Conservation (phyloP, 2,797 vertebrate genomes). For the Lepus oiostolus region DNA sequence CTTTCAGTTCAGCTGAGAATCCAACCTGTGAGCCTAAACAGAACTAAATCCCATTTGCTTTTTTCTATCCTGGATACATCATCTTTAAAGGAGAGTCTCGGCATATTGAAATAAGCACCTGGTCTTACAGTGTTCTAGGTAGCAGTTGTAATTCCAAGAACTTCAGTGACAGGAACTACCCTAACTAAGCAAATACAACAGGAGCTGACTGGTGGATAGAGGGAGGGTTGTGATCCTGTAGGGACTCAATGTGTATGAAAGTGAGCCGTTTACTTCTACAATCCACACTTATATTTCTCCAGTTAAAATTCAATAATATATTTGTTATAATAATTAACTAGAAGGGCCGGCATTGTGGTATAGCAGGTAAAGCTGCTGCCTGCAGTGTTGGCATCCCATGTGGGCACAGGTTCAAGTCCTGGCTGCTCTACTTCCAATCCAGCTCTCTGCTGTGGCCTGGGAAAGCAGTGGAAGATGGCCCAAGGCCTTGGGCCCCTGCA, state of each 20-base stretch:
- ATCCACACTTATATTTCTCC: background rate
- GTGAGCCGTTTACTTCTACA: constrained; percentile 30
- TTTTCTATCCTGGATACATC: background rate
- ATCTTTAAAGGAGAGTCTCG: constrained; percentile 41
- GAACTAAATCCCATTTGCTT: constrained; percentile 49
- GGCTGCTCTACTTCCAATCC: no score
- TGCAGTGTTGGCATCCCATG: no score
- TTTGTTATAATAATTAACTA: constrained; percentile 43
- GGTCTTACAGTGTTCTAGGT: background rate
- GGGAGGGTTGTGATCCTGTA: background rate
- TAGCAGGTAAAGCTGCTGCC: no score
- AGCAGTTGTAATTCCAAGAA: background rate
- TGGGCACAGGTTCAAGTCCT: no score
- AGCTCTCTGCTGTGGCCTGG: no score
- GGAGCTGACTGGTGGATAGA: background rate
- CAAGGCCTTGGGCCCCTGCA: no score
- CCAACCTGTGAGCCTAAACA: background rate
- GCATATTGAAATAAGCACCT: constrained; percentile 39
- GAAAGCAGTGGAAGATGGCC: no score
- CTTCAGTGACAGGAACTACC: background rate
- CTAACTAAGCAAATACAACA: background rate
- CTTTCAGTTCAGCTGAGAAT: constrained; percentile 38
- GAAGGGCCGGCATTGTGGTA: no score
- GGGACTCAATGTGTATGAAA: background rate
- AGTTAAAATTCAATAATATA: background rate